A percentile compares a stretch with the other conserved stretches of the same genome.
phyloP scores from a whole-genome alignment of 2,888 invertebrate genomes.

The Eutolmus rufibarbis region DNA sequence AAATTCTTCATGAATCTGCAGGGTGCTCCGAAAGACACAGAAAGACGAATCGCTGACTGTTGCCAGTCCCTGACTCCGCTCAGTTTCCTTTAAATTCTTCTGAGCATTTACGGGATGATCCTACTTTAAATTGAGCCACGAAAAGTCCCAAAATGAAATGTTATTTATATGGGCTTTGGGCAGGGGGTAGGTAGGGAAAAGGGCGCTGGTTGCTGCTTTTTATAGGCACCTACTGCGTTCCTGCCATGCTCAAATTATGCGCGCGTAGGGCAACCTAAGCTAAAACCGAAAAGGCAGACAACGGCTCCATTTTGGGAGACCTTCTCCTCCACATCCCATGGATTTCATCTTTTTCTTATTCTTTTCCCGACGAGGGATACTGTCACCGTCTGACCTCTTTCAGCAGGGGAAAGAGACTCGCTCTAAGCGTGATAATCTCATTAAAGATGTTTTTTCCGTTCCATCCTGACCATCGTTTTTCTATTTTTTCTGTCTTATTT shows the following conservation, averaged over 20 bases:
- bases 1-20: neutral
- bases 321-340: neutral
- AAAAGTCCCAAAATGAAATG: conserved; percentile 3
- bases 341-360: neutral
- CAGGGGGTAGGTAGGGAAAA: neutral
- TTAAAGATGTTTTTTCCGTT: neutral
- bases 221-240: neutral
- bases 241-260: neutral
- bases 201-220: neutral
- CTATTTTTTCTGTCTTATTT: neutral
- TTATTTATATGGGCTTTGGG: neutral
- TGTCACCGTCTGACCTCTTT: neutral
- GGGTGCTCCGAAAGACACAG: neutral
- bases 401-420: neutral
- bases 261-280: neutral
- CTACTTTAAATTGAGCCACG: conserved; percentile 4
- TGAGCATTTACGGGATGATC: neutral
- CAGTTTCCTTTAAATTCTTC: neutral
- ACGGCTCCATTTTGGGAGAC: neutral
- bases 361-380: neutral
- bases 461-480: neutral
- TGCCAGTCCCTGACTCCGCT: neutral
- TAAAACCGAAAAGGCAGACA: neutral
- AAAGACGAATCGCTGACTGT: neutral
- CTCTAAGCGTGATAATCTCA: neutral